phyloP scores from a whole-genome alignment of 2,797 vertebrate species.

The Phoebastria nigripes region DNA sequence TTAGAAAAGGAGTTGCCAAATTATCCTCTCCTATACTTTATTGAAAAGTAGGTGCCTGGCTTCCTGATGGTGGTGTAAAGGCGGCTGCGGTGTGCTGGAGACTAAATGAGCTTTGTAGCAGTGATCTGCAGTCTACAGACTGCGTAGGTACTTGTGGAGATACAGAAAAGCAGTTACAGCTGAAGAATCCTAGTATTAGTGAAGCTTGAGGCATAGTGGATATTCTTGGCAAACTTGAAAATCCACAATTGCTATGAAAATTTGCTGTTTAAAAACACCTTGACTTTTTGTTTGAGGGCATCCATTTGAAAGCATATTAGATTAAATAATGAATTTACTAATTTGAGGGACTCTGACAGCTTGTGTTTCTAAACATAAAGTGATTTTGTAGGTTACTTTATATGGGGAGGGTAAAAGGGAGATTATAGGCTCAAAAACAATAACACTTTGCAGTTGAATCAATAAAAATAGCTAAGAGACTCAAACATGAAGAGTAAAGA shows the following conservation, averaged over 20 bases:
- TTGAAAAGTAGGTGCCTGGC: not conserved
- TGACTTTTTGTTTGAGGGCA: not conserved
- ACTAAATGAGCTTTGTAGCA: not conserved
- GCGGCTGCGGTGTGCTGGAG: not conserved
- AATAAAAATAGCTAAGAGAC: not conserved
- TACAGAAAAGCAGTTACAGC: not conserved
- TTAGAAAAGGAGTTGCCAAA: not conserved
- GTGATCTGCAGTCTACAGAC: not conserved
- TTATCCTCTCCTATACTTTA: accelerated
- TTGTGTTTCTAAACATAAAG: not conserved
- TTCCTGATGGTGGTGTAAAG: not conserved
- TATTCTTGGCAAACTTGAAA: not conserved
- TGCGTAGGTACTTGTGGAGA: not conserved
- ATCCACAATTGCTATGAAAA: not conserved
- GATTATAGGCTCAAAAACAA: not conserved
- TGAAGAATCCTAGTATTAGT: not conserved
- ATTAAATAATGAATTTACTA: not conserved
- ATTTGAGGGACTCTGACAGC: not conserved
- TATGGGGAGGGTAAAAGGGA: not conserved
- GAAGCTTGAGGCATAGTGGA: not conserved
- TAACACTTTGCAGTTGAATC: not conserved
- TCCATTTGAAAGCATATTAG: not conserved
- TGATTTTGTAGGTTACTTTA: not conserved
- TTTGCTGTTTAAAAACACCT: not conserved
- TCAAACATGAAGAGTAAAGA: not conserved